Conservation (phyloP, 2,113 vertebrate species). For the Osmerus eperlanus region DNA sequence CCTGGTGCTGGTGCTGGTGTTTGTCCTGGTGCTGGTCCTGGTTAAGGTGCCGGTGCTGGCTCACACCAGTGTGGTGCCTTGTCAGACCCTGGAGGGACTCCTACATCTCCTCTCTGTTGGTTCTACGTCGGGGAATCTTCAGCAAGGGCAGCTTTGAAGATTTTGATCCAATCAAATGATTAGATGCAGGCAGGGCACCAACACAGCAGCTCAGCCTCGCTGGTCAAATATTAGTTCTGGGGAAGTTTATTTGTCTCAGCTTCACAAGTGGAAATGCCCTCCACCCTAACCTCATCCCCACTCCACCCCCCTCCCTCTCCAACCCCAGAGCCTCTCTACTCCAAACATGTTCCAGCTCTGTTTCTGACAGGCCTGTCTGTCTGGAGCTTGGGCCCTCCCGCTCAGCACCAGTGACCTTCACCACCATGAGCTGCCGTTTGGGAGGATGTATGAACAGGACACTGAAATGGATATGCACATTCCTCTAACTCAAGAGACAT, state of each 20-base stretch:
- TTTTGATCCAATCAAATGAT: constrained; percentile 4
- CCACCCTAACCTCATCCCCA: neutral
- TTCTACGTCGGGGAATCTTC: too few relatives aligned
- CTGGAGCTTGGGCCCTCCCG: neutral
- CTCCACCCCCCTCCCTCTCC: constrained; percentile 53
- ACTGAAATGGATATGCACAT: neutral
- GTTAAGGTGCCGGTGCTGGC: too few relatives aligned
- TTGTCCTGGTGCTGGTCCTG: too few relatives aligned
- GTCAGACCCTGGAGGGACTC: too few relatives aligned
- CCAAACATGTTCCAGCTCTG: neutral
- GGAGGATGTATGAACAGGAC: neutral
- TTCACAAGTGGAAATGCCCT: neutral
- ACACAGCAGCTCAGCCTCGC: constrained; percentile 10
- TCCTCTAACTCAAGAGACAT: neutral
- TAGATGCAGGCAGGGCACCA: neutral
- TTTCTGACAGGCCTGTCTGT: too few relatives aligned
- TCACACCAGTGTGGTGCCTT: too few relatives aligned
- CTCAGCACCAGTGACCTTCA: too few relatives aligned
- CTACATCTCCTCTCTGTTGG: too few relatives aligned
- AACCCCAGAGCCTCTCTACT: constrained; percentile 52
- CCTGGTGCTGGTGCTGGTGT: too few relatives aligned
- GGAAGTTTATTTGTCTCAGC: neutral
- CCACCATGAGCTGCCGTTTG: neutral
- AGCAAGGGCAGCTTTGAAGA: neutral
- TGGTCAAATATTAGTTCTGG: constrained; percentile 18